phyloP scores from a whole-genome alignment of 2,113 vertebrate genomes.

The Arizona elegans region DNA sequence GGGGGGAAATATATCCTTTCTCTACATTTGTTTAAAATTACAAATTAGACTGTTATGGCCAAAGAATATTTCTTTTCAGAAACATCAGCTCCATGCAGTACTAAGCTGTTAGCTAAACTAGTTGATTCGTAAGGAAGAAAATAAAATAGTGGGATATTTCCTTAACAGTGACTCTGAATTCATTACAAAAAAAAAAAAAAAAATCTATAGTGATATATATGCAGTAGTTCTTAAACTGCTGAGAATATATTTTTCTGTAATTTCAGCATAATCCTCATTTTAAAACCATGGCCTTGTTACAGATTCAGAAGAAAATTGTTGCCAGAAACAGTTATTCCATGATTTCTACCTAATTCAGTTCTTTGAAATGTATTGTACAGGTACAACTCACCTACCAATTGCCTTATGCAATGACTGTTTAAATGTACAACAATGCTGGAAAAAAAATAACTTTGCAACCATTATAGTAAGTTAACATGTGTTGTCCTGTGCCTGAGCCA shows the following conservation, averaged over 20 bases:
- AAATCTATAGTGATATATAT: neutral
- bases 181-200: neutral
- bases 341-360: neutral
- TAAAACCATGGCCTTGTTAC: neutral
- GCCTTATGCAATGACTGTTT: neutral
- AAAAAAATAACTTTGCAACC: neutral
- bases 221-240: neutral
- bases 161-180: neutral
- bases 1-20: neutral
- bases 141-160: neutral
- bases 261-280: neutral
- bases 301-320: neutral
- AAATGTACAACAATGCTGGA: neutral
- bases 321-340: neutral
- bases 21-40: neutral
- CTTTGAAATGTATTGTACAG: neutral
- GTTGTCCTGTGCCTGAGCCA: neutral
- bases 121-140: neutral
- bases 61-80: neutral
- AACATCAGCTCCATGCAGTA: neutral
- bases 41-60: neutral
- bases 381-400: neutral
- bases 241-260: neutral
- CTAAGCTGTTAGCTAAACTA: neutral
- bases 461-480: neutral